Conservation (phyloP, 2,113 vertebrate genomes). For the Phalacrocorax carbo region DNA sequence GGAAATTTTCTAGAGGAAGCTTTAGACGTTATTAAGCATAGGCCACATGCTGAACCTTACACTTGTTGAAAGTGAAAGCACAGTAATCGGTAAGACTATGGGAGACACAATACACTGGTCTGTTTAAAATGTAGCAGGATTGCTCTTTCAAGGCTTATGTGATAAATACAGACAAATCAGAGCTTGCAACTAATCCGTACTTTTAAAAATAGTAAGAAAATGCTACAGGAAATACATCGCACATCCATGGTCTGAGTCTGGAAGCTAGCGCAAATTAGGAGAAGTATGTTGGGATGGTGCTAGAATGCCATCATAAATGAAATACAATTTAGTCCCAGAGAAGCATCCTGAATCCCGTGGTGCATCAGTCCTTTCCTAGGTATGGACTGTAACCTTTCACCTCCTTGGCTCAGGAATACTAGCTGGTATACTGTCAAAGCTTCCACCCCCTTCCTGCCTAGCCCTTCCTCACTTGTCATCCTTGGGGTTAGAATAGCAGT, state of each 20-base stretch:
- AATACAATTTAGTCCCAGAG: not conserved
- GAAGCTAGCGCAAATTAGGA: not conserved
- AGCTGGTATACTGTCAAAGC: not conserved
- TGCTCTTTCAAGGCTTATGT: not conserved
- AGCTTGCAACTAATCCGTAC: not conserved
- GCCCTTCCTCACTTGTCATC: not conserved
- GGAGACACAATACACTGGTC: not conserved
- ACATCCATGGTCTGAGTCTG: not conserved
- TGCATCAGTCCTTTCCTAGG: not conserved
- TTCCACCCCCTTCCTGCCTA: not conserved
- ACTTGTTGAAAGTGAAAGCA: not conserved
- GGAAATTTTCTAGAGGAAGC: not conserved
- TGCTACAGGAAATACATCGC: not conserved
- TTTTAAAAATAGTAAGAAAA: not conserved
- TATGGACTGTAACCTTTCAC: not conserved
- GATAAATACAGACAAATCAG: not conserved
- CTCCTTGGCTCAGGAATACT: not conserved
- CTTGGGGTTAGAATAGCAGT: accelerated
- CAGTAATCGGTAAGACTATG: not conserved
- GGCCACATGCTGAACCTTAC: not conserved
- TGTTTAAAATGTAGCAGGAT: not conserved
- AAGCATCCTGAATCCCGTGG: not conserved
- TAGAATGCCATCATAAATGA: not conserved
- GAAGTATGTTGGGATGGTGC: not conserved
- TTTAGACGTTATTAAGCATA: not conserved